Evolutionary conservation across 2,113 vertebrate species (phyloP), one percentile per base, ranked within the genome.

Genomic region (Heloderma charlesbogerti): DNA sequence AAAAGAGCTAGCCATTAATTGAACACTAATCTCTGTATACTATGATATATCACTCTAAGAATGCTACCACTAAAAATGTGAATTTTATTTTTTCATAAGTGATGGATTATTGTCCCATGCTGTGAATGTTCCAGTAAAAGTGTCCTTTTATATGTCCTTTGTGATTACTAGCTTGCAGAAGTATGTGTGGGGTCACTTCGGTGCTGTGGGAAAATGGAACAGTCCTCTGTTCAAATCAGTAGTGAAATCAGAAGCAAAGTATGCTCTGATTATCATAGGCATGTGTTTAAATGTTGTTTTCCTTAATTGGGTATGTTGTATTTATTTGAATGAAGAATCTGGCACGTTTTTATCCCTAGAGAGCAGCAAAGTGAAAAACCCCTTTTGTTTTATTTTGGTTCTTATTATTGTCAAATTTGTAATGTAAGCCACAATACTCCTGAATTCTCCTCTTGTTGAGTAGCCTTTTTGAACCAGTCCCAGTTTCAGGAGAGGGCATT

Each of bases 301-400:
- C 97, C 97, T 98, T 98, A 98, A 98, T 98, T 98, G 98, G 97
- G 92, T 97, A 97, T 98, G 96, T 97, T 97, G 95, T 98, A 97
- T 98, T 98, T 98, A 98, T 97, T 98, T 97, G 97, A 98, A 97
- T 96, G 96, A 98, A 97, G 96, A 97, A 97, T 98, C 97, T 98
- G 97, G 97, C 98, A 97, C 97, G 94, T 97, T 97, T 96, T 97
- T 96, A 94, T 98, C 97, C 97, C 98, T 95, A 97, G 97, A 98
- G 97, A 98, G 96, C 96, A 97, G 96, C 97, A 97, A 97, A 97
- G 96, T 63, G 0, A 97, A 97, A 97, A 97, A 31, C 40, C 13
- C n/a, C 96, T 94, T 93, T 97, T 97, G 97, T 97, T 97, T 96
- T 97, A 98, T 97, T 97, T 97, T 97, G 97, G 97, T 97, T 97